These are phyloP conservation scores for Heliconius cydno DNA, from an alignment of 2,888 invertebrate genomes.

Conservation along the genomic window DNA sequence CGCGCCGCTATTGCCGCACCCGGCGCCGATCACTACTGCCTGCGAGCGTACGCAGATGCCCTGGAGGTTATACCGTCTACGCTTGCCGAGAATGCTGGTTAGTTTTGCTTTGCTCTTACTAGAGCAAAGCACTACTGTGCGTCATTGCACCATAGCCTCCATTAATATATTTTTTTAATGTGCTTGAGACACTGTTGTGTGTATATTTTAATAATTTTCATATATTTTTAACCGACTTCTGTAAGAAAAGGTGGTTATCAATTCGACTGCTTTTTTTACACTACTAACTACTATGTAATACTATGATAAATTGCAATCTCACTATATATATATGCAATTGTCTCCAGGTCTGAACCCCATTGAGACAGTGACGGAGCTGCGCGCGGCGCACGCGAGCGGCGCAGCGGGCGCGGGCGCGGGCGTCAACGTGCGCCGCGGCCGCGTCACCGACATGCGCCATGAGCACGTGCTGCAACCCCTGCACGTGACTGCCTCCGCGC, in stretches of 20 bases:
- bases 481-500: constrained; percentile 93
- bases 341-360: constrained; percentile 92
- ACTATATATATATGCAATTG: background rate
- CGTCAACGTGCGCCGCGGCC: constrained; percentile 98
- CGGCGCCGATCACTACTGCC: constrained; percentile 97
- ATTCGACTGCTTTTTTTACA: no score
- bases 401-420: constrained; percentile 91
- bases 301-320: no score
- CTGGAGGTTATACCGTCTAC: constrained; percentile 88
- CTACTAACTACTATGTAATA: no score
- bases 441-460: constrained; percentile 67
- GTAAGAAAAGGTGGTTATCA: no score
- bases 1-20: constrained; percentile 91
- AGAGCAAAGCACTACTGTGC: no score
- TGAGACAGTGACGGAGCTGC: constrained; percentile 97
- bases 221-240: no score
- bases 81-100: constrained; percentile 80
- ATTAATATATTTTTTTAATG: no score
- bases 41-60: constrained; percentile 97
- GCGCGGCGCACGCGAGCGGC: constrained; percentile 93
- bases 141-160: no score
- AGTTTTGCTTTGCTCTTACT: background rate
- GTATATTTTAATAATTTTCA: no score
- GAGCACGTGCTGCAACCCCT: constrained; percentile 95
- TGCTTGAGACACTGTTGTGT: no score